A percentile compares a stretch with the other conserved stretches of the same genome.
phyloP scores from a whole-genome alignment of 2,888 invertebrate species.

The Antheraea yamamai region DNA sequence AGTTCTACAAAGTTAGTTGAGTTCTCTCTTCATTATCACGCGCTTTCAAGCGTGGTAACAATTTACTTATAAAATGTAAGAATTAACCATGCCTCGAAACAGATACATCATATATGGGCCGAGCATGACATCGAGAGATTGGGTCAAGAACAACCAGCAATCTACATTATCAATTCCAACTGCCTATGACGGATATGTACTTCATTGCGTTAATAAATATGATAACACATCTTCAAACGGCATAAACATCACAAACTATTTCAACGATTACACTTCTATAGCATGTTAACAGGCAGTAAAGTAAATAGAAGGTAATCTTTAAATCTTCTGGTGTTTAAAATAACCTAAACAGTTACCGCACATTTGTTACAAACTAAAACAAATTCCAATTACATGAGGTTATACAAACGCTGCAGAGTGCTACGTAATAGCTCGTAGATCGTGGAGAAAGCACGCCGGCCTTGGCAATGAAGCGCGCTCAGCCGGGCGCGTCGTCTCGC shows the following conservation, averaged over 20 bases:
- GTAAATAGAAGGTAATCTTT: conserved; percentile 29
- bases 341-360: conserved; percentile 11
- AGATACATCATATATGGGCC: conserved; percentile 38
- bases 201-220: conserved; percentile 35
- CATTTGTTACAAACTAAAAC: conserved; percentile 33
- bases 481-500: conserved; percentile 46
- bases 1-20: not conserved
- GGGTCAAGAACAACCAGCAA: conserved; percentile 66
- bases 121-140: conserved; percentile 50
- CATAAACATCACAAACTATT: conserved; percentile 24
- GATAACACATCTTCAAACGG: conserved; percentile 23
- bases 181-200: conserved; percentile 51
- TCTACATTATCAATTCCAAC: conserved; percentile 53
- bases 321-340: conserved; percentile 25
- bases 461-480: conserved; percentile 75
- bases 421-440: conserved; percentile 62
- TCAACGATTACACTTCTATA: conserved; percentile 10
- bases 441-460: conserved; percentile 75
- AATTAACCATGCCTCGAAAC: conserved; percentile 27
- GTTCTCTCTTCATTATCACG: conserved; percentile 28
- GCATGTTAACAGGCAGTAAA: conserved; percentile 23
- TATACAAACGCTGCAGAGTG: conserved; percentile 58
- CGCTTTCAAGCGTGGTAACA: conserved; percentile 32
- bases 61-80: conserved; percentile 22
- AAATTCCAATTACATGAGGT: conserved; percentile 68